Conservation (phyloP, 2,113 vertebrate genomes). For the Isurus oxyrinchus region DNA sequence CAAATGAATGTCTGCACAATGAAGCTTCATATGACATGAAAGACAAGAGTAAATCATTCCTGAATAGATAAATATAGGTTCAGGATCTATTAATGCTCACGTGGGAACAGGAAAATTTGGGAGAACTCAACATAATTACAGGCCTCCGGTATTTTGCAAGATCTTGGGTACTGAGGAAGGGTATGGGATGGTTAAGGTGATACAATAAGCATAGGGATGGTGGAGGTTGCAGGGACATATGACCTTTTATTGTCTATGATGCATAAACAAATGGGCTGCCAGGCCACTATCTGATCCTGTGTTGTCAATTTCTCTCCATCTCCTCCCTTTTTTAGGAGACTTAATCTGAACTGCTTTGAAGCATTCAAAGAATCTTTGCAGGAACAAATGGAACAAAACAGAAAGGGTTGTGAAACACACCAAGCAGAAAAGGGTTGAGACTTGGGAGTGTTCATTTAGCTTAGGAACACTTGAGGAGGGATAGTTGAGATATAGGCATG, state of each 20-base stretch:
- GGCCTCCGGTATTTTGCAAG: background rate
- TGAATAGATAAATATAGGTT: background rate
- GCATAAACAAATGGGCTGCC: no score
- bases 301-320: background rate
- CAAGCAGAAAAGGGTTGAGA: background rate
- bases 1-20: background rate
- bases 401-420: background rate
- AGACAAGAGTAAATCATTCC: background rate
- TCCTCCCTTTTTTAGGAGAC: background rate
- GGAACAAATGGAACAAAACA: background rate
- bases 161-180: background rate
- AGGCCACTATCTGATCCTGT: background rate
- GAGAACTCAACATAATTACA: background rate
- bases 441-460: background rate
- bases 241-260: background rate
- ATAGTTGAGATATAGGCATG: background rate
- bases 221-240: background rate
- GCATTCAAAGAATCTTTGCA: background rate
- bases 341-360: background rate
- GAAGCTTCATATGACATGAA: background rate
- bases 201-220: background rate
- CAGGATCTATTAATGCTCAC: background rate
- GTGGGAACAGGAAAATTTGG: background rate
- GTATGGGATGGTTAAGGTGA: background rate
- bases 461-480: background rate